These are phyloP conservation scores for Numida meleagris DNA, from an alignment of 2,113 vertebrate species.

Conservation along the genomic window DNA sequence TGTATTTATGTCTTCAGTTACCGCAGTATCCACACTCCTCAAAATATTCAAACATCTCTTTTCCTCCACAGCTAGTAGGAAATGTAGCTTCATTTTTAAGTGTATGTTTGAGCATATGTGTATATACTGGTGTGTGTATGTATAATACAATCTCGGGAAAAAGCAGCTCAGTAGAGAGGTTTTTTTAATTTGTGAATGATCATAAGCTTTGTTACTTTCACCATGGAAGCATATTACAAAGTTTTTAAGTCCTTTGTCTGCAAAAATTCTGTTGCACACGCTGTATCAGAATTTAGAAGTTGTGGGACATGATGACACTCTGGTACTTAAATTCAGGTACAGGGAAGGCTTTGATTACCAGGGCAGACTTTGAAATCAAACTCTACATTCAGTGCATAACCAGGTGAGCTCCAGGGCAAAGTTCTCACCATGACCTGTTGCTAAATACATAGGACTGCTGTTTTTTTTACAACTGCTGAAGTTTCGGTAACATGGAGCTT, in stretches of 20 bases:
- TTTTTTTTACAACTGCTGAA: slow-evolving; percentile 21
- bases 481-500: slow-evolving; percentile 26
- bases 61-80: not conserved
- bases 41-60: not conserved
- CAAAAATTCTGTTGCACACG: not conserved
- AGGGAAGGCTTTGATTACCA: slow-evolving; percentile 10
- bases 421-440: slow-evolving; percentile 53
- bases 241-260: not conserved
- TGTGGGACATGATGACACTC: not conserved
- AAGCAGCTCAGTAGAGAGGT: not conserved
- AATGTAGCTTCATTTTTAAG: not conserved
- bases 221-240: not conserved
- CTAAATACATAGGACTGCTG: slow-evolving; percentile 21
- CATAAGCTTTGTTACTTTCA: not conserved
- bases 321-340: not conserved
- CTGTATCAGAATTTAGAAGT: not conserved
- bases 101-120: fast-evolving
- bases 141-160: not conserved
- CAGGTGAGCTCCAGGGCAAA: slow-evolving; percentile 49
- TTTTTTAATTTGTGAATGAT: not conserved
- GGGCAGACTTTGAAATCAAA: slow-evolving; percentile 67
- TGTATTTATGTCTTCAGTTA: not conserved
- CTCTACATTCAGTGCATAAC: slow-evolving; percentile 7
- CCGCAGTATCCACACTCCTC: not conserved
- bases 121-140: not conserved